A percentile compares a stretch with the other conserved stretches of the same genome.
Evolutionary conservation across 30 jellyfish, hydroid and myxozoan species (phyloP).

Genomic region (Haliclystus octoradiatus): DNA sequence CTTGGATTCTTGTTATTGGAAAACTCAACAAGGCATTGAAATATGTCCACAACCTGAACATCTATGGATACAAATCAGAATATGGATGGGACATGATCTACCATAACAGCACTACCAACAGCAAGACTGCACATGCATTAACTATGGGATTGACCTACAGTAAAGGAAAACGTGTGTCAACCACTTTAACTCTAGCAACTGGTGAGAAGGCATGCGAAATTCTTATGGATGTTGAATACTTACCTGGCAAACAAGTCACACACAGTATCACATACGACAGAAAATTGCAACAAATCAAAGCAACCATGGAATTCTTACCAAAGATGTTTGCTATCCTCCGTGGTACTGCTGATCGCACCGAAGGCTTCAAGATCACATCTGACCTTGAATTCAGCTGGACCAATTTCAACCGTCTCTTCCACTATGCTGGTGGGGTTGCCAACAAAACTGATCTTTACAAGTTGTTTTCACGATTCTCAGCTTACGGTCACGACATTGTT

Average conservation of each 20-base stretch:
- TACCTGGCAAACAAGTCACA: constrained; percentile 53
- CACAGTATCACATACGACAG: constrained; percentile 42
- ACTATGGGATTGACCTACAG: constrained; percentile 51
- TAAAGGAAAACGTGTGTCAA: constrained; percentile 30
- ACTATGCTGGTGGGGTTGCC: constrained; percentile 32
- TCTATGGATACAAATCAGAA: constrained; percentile 59
- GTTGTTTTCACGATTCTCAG: constrained; percentile 27
- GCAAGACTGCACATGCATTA: constrained; percentile 34
- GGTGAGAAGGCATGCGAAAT: constrained; percentile 33
- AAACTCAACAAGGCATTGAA: constrained; percentile 38
- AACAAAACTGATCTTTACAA: constrained; percentile 30
- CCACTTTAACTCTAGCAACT: constrained; percentile 40
- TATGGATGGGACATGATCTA: constrained; percentile 69
- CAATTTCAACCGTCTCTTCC: constrained; percentile 21
- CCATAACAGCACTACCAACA: constrained; percentile 44
- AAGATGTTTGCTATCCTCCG: constrained; percentile 58
- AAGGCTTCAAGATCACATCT: constrained; percentile 63
- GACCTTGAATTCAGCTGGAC: constrained; percentile 59
- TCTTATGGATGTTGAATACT: constrained; percentile 49
- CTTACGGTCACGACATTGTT: constrained; percentile 22
- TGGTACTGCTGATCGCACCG: constrained; percentile 41
- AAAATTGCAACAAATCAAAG: constrained; percentile 23
- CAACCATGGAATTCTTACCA: constrained; percentile 81
- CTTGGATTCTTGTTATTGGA: constrained; percentile 20
- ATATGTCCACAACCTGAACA: constrained; percentile 34